Conservation (phyloP, 2,888 invertebrate genomes). For the Schrankia costaestrigalis region DNA sequence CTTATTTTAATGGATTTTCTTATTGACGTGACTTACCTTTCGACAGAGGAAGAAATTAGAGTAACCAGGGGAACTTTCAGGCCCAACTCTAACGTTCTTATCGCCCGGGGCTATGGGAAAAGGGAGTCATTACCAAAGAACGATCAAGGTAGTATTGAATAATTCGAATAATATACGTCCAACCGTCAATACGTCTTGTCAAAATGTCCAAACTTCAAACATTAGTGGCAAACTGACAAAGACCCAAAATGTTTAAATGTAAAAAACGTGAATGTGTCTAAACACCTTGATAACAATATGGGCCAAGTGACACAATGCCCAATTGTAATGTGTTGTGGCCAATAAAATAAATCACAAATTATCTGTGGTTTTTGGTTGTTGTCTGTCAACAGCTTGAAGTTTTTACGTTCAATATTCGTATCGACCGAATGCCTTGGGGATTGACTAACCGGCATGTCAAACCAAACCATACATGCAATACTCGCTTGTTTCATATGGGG, state of each 20-base stretch:
- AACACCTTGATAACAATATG: too few species aligned
- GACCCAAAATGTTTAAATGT: too few species aligned
- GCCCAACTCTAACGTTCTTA: conserved; percentile 64
- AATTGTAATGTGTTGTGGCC: too few species aligned
- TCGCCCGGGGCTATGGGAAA: conserved; percentile 68
- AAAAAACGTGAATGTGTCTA: too few species aligned
- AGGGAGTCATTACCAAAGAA: conserved; percentile 31
- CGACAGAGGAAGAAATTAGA: conserved; percentile 69
- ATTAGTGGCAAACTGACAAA: too few species aligned
- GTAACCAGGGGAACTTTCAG: conserved; percentile 63
- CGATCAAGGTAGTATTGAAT: conserved; percentile 39
- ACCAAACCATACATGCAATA: conserved; percentile 28
- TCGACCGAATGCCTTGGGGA: conserved; percentile 32
- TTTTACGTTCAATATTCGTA: conserved; percentile 25
- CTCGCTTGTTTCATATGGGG: too few species aligned
- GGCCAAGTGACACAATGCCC: too few species aligned
- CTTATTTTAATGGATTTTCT: too few species aligned
- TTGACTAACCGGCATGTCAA: conserved; percentile 22
- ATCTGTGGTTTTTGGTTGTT: conserved; percentile 26
- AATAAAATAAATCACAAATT: conserved; percentile 31
- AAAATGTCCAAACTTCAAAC: too few species aligned
- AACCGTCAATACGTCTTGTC: too few species aligned
- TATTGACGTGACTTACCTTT: conserved; percentile 40
- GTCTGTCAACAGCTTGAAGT: conserved; percentile 27
- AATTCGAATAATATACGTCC: too few species aligned